phyloP scores from a whole-genome alignment of 2,888 invertebrate genomes.

The Acleris sparsana region DNA sequence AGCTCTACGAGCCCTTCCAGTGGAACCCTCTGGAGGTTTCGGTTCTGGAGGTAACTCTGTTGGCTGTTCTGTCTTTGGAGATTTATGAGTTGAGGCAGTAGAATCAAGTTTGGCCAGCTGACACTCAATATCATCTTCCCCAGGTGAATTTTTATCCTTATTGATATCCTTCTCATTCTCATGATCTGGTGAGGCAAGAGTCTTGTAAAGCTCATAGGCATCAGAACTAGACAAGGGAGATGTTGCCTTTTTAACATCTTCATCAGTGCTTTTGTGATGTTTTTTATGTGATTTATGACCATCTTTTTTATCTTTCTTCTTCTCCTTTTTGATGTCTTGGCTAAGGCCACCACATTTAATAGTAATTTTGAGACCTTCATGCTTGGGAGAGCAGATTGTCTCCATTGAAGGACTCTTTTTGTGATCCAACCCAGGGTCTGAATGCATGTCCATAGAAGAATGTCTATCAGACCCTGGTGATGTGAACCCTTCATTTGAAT shows the following conservation, averaged over 20 bases:
- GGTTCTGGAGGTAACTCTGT: conserved; percentile 72
- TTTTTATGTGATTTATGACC: conserved; percentile 78
- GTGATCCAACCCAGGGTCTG: conserved; percentile 70
- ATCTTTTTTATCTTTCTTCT: conserved; percentile 80
- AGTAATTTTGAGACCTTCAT: conserved; percentile 80
- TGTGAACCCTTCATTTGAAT: conserved; percentile 85
- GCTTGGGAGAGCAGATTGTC: conserved; percentile 77
- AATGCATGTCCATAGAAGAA: conserved; percentile 76
- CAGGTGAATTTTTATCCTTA: conserved; percentile 44
- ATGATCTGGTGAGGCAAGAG: conserved; percentile 76
- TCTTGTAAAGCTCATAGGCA: conserved; percentile 78
- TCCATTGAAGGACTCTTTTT: conserved; percentile 75
- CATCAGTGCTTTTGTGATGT: conserved; percentile 70
- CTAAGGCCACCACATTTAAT: conserved; percentile 74
- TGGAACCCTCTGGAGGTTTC: conserved; percentile 67
- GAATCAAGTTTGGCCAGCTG: conserved; percentile 70
- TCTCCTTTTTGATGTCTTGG: conserved; percentile 73
- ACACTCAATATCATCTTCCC: conserved; percentile 67
- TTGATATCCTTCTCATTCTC: conserved; percentile 56
- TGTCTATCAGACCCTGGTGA: conserved; percentile 81
- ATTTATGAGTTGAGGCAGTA: conserved; percentile 52
- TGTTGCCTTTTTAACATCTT: conserved; percentile 68
- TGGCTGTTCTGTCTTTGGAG: conserved; percentile 61
- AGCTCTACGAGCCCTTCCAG: conserved; percentile 74
- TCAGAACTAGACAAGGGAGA: conserved; percentile 81